These are phyloP conservation scores for Rhynchotus rufescens DNA, from an alignment of 2,797 vertebrate species.

Conservation along the genomic window DNA sequence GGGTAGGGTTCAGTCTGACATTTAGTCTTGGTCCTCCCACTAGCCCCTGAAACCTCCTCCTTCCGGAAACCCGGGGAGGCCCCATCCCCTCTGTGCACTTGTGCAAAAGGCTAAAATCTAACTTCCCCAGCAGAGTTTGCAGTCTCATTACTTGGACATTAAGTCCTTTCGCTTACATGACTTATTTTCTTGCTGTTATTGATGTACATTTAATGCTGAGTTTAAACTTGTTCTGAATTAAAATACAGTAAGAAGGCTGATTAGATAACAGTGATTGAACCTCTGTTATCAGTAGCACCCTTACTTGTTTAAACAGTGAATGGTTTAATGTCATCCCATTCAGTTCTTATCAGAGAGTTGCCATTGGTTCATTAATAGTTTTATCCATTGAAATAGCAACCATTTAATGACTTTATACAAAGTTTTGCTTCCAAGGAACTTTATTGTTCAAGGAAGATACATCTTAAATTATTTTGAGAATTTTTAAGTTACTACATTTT, in stretches of 20 bases:
- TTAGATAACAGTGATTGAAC: background rate
- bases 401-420: constrained; percentile 22
- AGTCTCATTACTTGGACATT: constrained; percentile 17
- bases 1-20: constrained; percentile 14
- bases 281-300: background rate
- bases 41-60: constrained; percentile 12
- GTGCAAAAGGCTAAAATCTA: constrained; percentile 34
- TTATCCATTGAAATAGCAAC: background rate
- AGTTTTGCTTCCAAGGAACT: constrained; percentile 6
- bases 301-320: constrained; percentile 11
- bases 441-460: background rate
- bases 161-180: constrained; percentile 26
- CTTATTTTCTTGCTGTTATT: constrained; percentile 36
- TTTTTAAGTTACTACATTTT: background rate
- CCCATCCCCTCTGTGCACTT: background rate
- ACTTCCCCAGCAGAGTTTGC: constrained; percentile 37
- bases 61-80: background rate
- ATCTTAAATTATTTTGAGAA: constrained; percentile 4
- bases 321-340: constrained; percentile 42
- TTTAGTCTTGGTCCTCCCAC: constrained; percentile 39
- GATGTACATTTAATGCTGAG: constrained; percentile 13
- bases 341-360: constrained; percentile 37
- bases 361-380: constrained; percentile 43
- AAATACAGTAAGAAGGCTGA: background rate
- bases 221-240: constrained; percentile 12